Evolutionary conservation across 2,888 invertebrate genomes (phyloP), one percentile per base, ranked within the genome.

Genomic region (Trachelus iudaicus): DNA sequence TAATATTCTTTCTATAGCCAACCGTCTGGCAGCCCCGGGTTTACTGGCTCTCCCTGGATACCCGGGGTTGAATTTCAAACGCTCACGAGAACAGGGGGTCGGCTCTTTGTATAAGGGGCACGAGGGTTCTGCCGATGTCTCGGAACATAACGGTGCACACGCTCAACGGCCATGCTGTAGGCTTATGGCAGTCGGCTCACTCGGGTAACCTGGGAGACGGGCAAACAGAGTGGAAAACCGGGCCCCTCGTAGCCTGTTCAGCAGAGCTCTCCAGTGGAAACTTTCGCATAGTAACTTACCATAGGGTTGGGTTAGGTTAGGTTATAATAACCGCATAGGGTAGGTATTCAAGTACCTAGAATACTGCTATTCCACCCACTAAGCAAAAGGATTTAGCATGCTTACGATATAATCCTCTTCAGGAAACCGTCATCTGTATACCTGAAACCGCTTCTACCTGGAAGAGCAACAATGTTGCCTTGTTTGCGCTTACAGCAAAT

Each of bases 61-160:
- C 56, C 56, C 88, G 87, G 89, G 90, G 89, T 89, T 90, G 89
- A 89, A 90, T 89, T 90, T 90, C 90, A 89, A 89, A 85, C 89
- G 87, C 86, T 85, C 85, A 86, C 86, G 87, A 87, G 85, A 88
- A 87, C 86, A 84, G 84, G 85, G 86, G 86, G 84, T 83, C 85
- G 56, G 85, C 88, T 87, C 86, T 88, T 88, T 87, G 85, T 86
- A 87, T 76, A 81, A 83, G 86, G 88, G 85, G 85, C 88, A 87
- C 88, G 86, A 87, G 88, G 85, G 86, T 84, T 85, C 83, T 82
- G 77, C 76, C 84, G 84, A 82, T 85, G 84, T 81, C 81, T 83
- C 83, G 82, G 85, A 85, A 84, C 86, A 88, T 89, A 89, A 90
- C 90, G 90, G 89, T 90, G 89, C 86, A 56, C 56, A 56, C 23